Conservation (phyloP, 2,113 vertebrate genomes). For the Neomonachus schauinslandi region DNA sequence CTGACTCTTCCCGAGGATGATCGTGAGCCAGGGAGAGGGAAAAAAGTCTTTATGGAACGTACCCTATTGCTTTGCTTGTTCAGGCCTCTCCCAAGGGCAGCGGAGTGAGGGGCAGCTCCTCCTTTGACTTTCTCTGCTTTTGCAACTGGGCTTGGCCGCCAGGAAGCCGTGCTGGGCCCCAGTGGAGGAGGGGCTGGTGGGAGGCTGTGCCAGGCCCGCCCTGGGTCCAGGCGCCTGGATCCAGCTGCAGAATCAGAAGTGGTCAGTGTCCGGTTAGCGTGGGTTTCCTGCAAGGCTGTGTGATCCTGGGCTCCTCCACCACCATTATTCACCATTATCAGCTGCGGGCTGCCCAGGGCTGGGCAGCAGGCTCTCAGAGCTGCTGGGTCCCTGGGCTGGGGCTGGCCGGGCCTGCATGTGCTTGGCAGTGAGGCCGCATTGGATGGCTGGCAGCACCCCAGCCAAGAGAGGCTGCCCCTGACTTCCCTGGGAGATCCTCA, state of each 20-base stretch:
- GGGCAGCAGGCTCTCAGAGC: background rate
- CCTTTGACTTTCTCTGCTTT: background rate
- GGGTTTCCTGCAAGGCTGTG: background rate
- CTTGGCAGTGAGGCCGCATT: constrained; percentile 53
- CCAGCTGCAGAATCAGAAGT: background rate
- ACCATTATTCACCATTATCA: constrained; percentile 79
- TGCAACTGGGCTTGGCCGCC: fast-evolving
- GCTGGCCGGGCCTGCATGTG: background rate
- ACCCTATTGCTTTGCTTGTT: background rate
- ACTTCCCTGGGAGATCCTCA: background rate
- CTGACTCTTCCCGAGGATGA: background rate
- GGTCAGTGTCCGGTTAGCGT: background rate
- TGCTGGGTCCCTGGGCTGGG: background rate
- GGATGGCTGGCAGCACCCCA: background rate
- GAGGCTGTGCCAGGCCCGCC: background rate
- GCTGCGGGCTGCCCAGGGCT: constrained; percentile 73
- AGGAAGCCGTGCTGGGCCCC: background rate
- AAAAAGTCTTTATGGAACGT: background rate
- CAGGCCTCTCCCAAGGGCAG: background rate
- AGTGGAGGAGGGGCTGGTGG: background rate
- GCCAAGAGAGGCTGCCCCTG: background rate
- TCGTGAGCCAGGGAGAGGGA: background rate
- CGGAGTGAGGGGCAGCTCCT: background rate
- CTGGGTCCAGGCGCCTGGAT: background rate
- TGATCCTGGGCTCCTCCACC: background rate